A percentile compares a stretch with the other conserved stretches of the same genome.
Conservation (phyloP, 1,140 invertebrate genomes). For the Nebria ingens region DNA sequence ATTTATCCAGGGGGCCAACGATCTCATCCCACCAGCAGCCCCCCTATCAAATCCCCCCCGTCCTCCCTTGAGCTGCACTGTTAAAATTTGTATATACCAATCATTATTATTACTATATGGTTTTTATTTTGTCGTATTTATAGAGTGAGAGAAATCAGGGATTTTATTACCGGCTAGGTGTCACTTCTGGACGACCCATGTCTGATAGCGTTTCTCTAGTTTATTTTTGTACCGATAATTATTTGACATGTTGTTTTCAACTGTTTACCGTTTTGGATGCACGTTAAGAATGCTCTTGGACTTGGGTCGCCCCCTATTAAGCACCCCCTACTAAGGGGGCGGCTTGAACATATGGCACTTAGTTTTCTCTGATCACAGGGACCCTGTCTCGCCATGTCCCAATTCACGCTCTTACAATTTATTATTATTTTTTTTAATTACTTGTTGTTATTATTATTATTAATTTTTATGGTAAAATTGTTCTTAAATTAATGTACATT, state of each 20-base stretch:
- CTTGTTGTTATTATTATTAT: conserved; percentile 53
- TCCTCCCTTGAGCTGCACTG: neutral
- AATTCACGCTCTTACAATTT: conserved; percentile 15
- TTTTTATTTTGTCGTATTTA: neutral
- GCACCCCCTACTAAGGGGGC: neutral
- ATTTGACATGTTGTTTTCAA: conserved; percentile 7
- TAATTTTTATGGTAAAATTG: conserved; percentile 51
- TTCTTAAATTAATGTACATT: conserved; percentile 58
- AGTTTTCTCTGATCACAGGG: neutral
- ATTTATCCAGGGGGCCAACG: neutral
- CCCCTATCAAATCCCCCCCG: neutral
- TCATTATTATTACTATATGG: no score
- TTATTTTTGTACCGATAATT: conserved; percentile 8
- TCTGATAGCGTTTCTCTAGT: conserved; percentile 8
- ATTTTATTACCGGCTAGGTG: conserved; percentile 4
- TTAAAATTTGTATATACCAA: no score
- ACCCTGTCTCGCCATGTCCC: neutral
- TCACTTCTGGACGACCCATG: conserved; percentile 11
- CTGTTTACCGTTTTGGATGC: conserved; percentile 8
- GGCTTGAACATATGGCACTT: neutral
- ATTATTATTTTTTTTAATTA: conserved; percentile 21
- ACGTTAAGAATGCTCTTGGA: neutral
- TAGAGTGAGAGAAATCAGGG: neutral
- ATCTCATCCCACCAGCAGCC: neutral
- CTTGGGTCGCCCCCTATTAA: neutral